Conservation (phyloP, 2,113 vertebrate species). For the Microtus richardsoni region DNA sequence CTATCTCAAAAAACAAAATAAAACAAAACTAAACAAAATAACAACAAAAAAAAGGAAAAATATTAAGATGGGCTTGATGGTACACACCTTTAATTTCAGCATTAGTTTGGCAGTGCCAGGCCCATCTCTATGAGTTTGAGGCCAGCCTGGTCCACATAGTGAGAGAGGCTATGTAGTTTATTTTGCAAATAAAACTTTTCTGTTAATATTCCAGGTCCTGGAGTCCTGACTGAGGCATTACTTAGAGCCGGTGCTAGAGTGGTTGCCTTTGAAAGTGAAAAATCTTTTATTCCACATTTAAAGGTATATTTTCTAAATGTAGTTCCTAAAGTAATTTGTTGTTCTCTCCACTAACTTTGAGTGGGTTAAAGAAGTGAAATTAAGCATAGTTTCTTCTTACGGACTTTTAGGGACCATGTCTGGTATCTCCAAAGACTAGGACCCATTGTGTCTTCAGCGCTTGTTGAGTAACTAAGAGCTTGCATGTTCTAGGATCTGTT, state of each 20-base stretch:
- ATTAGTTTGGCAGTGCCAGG: background rate
- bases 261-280: constrained; percentile 91
- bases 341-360: background rate
- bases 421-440: background rate
- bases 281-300: constrained; percentile 89
- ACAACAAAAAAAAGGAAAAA: background rate
- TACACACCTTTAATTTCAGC: background rate
- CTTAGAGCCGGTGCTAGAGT: constrained; percentile 92
- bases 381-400: background rate
- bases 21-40: background rate
- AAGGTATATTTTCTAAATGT: constrained; percentile 86
- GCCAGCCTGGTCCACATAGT: background rate
- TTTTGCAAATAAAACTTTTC: constrained; percentile 31
- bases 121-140: background rate
- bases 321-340: constrained; percentile 41
- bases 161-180: background rate
- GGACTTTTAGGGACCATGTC: background rate
- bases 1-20: background rate
- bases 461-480: background rate
- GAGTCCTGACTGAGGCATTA: constrained; percentile 91
- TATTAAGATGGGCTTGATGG: background rate
- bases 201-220: constrained; percentile 89
- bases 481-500: background rate
- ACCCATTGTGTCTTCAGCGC: background rate
- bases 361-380: constrained; percentile 1